Conservation (phyloP, 2,113 vertebrate genomes). For the Abramis brama region DNA sequence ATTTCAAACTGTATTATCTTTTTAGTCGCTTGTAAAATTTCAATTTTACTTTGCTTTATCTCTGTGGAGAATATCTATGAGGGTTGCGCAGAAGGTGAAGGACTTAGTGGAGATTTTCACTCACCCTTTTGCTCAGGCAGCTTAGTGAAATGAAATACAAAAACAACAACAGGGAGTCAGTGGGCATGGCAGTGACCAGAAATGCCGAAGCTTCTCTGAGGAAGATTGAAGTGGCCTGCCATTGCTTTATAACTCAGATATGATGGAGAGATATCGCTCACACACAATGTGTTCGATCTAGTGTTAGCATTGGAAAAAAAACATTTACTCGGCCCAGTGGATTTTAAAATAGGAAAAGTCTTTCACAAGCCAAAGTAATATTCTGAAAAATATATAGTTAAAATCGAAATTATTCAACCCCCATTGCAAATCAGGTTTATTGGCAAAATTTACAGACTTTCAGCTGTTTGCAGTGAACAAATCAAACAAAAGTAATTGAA, state of each 20-base stretch:
- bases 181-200: constrained; percentile 57
- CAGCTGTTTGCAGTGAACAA: too few relatives aligned
- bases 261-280: constrained; percentile 31
- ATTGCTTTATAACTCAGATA: constrained; percentile 49
- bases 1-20: constrained; percentile 70
- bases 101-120: constrained; percentile 65
- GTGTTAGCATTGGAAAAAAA: not conserved
- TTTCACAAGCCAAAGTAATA: not conserved
- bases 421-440: too few relatives aligned
- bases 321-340: not conserved
- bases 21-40: constrained; percentile 66
- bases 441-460: too few relatives aligned
- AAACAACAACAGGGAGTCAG: constrained; percentile 63
- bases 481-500: too few relatives aligned
- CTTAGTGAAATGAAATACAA: constrained; percentile 69
- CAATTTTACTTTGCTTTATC: constrained; percentile 67
- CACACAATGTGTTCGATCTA: constrained; percentile 42
- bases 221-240: constrained; percentile 46
- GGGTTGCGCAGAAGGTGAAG: constrained; percentile 54
- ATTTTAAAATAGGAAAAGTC: not conserved
- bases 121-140: constrained; percentile 62
- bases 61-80: constrained; percentile 66
- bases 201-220: constrained; percentile 58
- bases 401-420: too few relatives aligned
- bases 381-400: not conserved